These are phyloP conservation scores for Abramis brama DNA, from an alignment of 2,113 vertebrate genomes.

Conservation along the genomic window DNA sequence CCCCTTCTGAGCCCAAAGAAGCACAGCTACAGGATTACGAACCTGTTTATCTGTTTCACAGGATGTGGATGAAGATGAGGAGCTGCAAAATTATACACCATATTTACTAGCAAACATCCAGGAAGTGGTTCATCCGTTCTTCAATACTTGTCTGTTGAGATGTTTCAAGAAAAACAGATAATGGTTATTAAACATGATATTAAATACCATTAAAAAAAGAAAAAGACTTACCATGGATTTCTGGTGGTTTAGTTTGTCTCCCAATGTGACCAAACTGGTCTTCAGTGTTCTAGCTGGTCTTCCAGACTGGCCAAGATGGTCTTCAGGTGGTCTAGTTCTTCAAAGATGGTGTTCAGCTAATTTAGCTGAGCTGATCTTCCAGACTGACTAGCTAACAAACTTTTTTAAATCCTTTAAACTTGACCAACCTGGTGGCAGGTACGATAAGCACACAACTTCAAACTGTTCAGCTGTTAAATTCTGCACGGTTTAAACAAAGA, in stretches of 20 bases:
- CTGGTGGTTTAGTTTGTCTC: not conserved
- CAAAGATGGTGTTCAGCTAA: not conserved
- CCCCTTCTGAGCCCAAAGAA: constrained; percentile 42
- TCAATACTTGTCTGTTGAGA: not conserved
- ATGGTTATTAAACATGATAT: not conserved
- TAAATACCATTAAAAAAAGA: not conserved
- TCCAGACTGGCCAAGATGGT: not conserved
- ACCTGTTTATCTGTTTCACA: constrained; percentile 63
- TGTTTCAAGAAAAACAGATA: not conserved
- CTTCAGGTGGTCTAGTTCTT: not conserved
- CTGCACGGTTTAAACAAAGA: not conserved
- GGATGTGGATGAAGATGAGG: not conserved
- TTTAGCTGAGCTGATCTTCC: not conserved
- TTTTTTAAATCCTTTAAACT: not conserved
- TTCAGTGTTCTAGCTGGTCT: not conserved
- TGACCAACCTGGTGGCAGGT: not conserved
- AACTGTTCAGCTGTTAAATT: not conserved
- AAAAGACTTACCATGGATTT: not conserved
- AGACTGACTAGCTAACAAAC: not conserved
- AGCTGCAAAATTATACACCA: not conserved
- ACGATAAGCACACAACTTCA: not conserved
- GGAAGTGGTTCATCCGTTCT: not conserved
- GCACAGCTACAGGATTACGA: constrained; percentile 62
- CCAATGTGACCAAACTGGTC: not conserved
- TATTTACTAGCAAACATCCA: not conserved